Base-by-base conservation (phyloP, 2,888 invertebrate species). In the Liodrosophila aerea region DNA sequence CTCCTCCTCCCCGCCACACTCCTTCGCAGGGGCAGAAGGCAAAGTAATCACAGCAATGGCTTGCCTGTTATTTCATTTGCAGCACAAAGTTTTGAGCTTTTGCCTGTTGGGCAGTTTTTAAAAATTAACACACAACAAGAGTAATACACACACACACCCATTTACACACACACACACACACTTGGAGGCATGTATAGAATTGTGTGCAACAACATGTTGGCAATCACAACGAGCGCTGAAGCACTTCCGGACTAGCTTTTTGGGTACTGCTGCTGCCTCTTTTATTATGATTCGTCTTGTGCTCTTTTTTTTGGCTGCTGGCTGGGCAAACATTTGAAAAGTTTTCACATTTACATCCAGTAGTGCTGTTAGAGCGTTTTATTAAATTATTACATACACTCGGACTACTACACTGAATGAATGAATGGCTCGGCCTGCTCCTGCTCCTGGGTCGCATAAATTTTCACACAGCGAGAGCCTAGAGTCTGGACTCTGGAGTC, bases 331-430 rank as follows among this genome's bases (percentile, higher is more conserved):
- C 74, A 83, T 83, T 84, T 84, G 72, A 82, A 82, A 82, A 82
- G 64, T 82, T 82, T 82, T 84, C 76, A 67, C 85, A 84, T 82
- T 72, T 82, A 82, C 85, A 82, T 82, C 72, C 82, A 84, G 72
- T 69, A 80, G 63, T 74, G 71, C 76, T 83, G 80, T 76, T 74
- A 65, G 76, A 80, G 74, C 82, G 63, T 78, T 84, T 82, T 82
- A 82, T 82, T 82, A 82, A 82, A 82, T 82, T 82, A 82, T 82
- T 68, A 77, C 76, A 68, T 53, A 59, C 57, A 61, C 69, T 52
- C 45, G 43, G 61, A 39, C 33, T 37, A 54, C 49, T 29, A 43
- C 37, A 31, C 51, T 31, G 36, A 9, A n/a, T n/a, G n/a, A n/a
- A n/a, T n/a, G n/a, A n/a, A n/a, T n/a, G n/a, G n/a, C n/a, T n/a